Conservation (phyloP, 2,113 vertebrate species). For the Pelobates fuscus region DNA sequence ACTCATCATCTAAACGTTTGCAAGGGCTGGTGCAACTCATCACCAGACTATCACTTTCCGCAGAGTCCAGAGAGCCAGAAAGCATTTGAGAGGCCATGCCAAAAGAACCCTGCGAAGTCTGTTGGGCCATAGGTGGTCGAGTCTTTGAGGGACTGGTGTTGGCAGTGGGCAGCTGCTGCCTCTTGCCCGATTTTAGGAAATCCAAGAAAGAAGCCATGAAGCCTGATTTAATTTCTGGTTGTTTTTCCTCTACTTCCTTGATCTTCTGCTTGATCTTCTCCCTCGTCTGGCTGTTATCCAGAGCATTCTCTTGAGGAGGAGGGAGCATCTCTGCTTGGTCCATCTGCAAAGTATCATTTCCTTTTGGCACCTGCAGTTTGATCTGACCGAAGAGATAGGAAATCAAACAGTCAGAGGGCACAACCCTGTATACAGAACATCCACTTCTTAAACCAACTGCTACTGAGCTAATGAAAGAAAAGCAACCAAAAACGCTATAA, state of each 20-base stretch:
- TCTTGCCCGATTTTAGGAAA: slow-evolving; percentile 88
- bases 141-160: slow-evolving; percentile 70
- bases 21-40: slow-evolving; percentile 83
- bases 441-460: not conserved
- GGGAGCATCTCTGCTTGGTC: slow-evolving; percentile 50
- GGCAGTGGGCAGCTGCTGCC: slow-evolving; percentile 68
- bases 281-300: slow-evolving; percentile 76
- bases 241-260: slow-evolving; percentile 87
- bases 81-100: slow-evolving; percentile 65
- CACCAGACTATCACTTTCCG: slow-evolving; percentile 77
- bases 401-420: slow-evolving; percentile 18
- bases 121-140: slow-evolving; percentile 59
- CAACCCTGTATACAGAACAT: slow-evolving; percentile 9
- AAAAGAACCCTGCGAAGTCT: slow-evolving; percentile 68
- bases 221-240: slow-evolving; percentile 85
- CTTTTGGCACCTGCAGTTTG: slow-evolving; percentile 67
- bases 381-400: slow-evolving; percentile 57
- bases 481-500: not conserved
- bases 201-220: slow-evolving; percentile 93
- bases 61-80: slow-evolving; percentile 69
- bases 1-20: slow-evolving; percentile 85
- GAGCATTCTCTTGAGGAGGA: slow-evolving; percentile 57
- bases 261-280: slow-evolving; percentile 85
- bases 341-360: slow-evolving; percentile 56
- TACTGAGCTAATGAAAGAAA: slow-evolving; percentile 6